Base-by-base conservation (phyloP, 2,888 invertebrate species). In the Sesia bembeciformis region DNA sequence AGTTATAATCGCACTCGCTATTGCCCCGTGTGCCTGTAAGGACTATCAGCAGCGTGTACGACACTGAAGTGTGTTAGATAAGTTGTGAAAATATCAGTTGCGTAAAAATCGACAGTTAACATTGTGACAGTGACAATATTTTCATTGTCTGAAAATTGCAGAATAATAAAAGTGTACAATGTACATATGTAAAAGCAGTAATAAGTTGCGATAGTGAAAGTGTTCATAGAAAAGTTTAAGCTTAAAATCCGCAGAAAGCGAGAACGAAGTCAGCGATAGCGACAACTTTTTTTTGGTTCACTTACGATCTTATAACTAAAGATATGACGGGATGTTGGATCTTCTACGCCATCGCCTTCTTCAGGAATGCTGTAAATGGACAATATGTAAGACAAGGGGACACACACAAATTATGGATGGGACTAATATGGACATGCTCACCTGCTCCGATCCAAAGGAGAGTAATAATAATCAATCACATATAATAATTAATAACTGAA, bases 291-390 rank as follows among this genome's bases (percentile, higher is more conserved):
- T 62, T 53, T 59, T 54, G 54, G 57, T 65, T 62, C 82, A 91
- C 90, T 90, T 90, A 90, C 88, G 90, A 91, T 90, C 90, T 90
- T 90, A 90, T 76, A 82, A 83, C 90, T 90, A 90, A 88, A 84
- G 84, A 84, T 81, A 79, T 78, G 84, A 83, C 73, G 84, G 75
- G 72, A 73, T 68, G 77, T 67, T 76, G 64, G 64, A 72, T 77
- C 81, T 76, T 84, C 82, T 87, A 93, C 90, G 91, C 91, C 93
- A 94, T 92, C 90, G 93, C 90, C 91, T 93, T 94, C 93, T 93
- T 94, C 91, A 94, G 92, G 93, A 94, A 94, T 89, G 93, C 94
- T 94, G 93, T 72, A 92, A 92, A 87, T 69, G 81, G 72, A 87
- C 67, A 84, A 80, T 58, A 59, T 66, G 76, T 87, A 72, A 85